Evolutionary conservation across 2,888 invertebrate genomes (phyloP), one percentile per base, ranked within the genome.

Genomic region (Oxycera nigricornis): DNA sequence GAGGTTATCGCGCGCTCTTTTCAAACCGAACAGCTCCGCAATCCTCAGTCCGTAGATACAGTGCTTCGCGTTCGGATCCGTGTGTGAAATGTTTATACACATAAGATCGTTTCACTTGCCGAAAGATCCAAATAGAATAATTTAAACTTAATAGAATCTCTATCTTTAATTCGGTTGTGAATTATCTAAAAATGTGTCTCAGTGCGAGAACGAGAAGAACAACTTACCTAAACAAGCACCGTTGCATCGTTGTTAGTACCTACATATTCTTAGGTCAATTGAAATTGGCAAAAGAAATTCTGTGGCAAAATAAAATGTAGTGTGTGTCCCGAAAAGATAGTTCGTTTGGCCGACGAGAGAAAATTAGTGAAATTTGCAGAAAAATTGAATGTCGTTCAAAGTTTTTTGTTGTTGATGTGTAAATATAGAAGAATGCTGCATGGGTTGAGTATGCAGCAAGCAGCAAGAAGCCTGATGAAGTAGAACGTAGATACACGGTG

Each of bases 401-500:
- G 46, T 46, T 46, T 2, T n/a, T 7, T 3, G 17, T 55, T 3
- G 11, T 59, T 59, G 59, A 59, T 30, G 59, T 59, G 26, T 59
- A 59, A 59, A 59, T 30, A 59, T 59, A 59, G 59, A 59, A 59
- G n/a, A 59, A 30, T 4, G 4, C n/a, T 59, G 59, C 59, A 59
- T 59, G n/a, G 30, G 26, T n/a, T 11, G 30, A 28, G 30, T 28
- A 59, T 59, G 28, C 28, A 59, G 55, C 17, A 14, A 17, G 17
- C 17, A 50, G 50, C 4, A 7, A n/a, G 55, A 3, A 55, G 1
- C 55, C 1, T 2, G 2, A 55, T 59, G 26, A 59, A 59, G 59
- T 28, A 30, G 30, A 26, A 59, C 59, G 59, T 28, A 59, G 30
- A 59, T 59, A 28, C 9, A 7, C 2, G 20, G 59, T 59, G 30